Base-by-base conservation (phyloP, 23 tunicate genomes). In the Clavelina lepadiformis region DNA sequence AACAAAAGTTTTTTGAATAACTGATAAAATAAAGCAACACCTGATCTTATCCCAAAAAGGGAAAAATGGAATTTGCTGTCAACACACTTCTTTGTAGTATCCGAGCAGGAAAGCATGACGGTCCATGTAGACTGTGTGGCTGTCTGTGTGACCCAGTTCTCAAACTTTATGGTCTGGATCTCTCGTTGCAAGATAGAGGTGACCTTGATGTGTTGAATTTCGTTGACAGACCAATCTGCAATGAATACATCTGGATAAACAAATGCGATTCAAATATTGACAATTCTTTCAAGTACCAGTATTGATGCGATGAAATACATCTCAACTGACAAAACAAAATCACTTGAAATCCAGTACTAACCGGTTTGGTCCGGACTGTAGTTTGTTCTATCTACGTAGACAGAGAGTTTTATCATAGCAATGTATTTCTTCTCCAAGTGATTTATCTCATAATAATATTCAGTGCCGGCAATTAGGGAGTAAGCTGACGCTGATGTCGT, bases 351-450 rank as follows among this genome's bases (percentile, higher is more conserved):
- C n/a, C n/a, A n/a, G n/a, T n/a, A 55, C 56, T 62, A 23, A 76
- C 82, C 34, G 28, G 82, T 76, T 37, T 76, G 49, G 7, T 65
- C 66, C n/a, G 66, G 30, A 0, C 73, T 76, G 66, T 65, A 76
- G 33, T 27, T 5, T 11, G 82, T 76, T 38, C 31, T 65, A 38
- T 76, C 73, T 1, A 41, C 66, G 44, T 66, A 28, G 20, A 65
- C 65, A 18, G 35, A 34, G 3, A 76, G 28, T 28, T 55, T 34
- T 38, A 76, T 34, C 8, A 56, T 1, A 2, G 65, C 62, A n/a
- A 22, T 29, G 3, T 19, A 6, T n/a, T 57, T 20, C 2, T 22
- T 25, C 5, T 76, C 73, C 41, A 54, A 2, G 47, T 55, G 66
- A 5, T 57, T 65, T 1, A 76, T 34, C 56, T 66, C 73, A 56